These are phyloP conservation scores for Netelia inedita DNA, from an alignment of 2,888 invertebrate genomes.

Conservation along the genomic window DNA sequence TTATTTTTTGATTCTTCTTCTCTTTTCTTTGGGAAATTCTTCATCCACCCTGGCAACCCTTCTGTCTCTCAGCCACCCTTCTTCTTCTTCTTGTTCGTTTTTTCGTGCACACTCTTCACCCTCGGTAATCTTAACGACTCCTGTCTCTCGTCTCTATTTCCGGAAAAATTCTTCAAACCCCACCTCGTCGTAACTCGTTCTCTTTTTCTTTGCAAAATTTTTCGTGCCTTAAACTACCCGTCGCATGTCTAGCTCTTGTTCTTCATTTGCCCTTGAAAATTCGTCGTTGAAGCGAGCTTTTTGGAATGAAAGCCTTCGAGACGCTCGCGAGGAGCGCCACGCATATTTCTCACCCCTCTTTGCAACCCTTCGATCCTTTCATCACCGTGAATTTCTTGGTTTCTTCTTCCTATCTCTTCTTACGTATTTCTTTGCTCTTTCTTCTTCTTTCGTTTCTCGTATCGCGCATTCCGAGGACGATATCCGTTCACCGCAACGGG, in stretches of 20 bases:
- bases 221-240: background rate
- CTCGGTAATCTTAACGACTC: constrained; percentile 2
- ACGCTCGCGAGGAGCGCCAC: background rate
- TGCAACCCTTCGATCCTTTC: constrained; percentile 52
- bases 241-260: background rate
- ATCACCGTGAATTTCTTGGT: constrained; percentile 9
- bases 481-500: constrained; percentile 18
- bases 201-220: background rate
- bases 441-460: constrained; percentile 1
- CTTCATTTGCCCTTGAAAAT: background rate
- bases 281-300: background rate
- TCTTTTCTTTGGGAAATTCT: constrained; percentile 11
- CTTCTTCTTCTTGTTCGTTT: background rate
- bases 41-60: background rate
- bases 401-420: background rate
- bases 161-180: constrained; percentile 1
- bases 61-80: background rate
- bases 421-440: background rate
- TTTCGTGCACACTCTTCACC: constrained; percentile 31
- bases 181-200: background rate
- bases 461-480: constrained; percentile 24
- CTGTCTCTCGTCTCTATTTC: constrained; percentile 5
- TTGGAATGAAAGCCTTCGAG: background rate
- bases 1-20: constrained; percentile 3
- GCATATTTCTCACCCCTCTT: constrained; percentile 19